Base-by-base conservation (phyloP, 2,888 invertebrate genomes). In the Aphidius colemani region DNA sequence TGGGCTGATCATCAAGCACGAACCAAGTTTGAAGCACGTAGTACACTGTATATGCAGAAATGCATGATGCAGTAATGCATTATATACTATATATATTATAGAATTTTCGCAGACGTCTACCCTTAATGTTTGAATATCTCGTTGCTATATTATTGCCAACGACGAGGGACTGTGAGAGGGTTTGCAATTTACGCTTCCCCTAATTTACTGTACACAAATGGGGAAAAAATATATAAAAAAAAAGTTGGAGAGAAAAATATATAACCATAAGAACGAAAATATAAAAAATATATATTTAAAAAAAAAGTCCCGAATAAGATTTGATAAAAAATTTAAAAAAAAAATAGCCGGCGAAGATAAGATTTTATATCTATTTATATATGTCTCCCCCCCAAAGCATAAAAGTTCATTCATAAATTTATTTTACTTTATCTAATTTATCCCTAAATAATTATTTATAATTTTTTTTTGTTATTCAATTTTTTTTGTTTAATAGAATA, bases 81-180 rank as follows among this genome's bases (percentile, higher is more conserved):
- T 57, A 46, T 45, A 46, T 45, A 30, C 18, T 46, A 7, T n/a
- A 6, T 40, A 39, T 46, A 11, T 45, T 39, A 7, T 30, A 45
- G 7, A 50, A 30, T 44, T 49, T 63, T 65, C 53, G 53, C 57
- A 63, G 49, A 55, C 49, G 44, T 59, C 63, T 59, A 55, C 55
- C 55, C 53, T 41, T 41, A 30, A 30, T 30, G 30, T 30, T 51
- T 4, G 49, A 50, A 18, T 18, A 41, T 3, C 40, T 40, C 53
- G 41, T 11, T 13, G 43, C 43, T 43, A 44, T 30, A 30, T 30
- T 30, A 30, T 30, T 30, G 30, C 30, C 30, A 30, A 30, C 30
- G 5, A 30, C 30, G 30, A 30, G 30, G 5, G 30, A 30, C 30
- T 30, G 50, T 8, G 50, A 30, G 50, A 30, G 50, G 18, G 13